phyloP scores from a whole-genome alignment of 2,113 vertebrate genomes.

The Petrocephalus zakoni region DNA sequence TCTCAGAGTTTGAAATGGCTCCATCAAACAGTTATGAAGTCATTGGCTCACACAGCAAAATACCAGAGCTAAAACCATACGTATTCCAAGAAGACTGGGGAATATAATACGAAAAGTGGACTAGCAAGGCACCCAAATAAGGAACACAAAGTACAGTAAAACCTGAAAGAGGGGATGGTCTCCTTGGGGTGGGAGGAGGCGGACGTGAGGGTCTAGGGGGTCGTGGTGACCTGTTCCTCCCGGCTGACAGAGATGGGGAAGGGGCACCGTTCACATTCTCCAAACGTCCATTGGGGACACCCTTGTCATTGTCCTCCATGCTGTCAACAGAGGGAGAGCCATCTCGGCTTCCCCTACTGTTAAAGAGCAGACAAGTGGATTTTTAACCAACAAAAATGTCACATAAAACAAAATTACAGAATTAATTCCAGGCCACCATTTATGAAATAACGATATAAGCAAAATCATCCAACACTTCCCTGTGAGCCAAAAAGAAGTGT shows the following conservation, averaged over 20 bases:
- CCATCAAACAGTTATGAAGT: background rate
- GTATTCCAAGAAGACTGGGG: background rate
- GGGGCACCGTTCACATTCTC: constrained; percentile 67
- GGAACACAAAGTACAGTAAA: constrained; percentile 10
- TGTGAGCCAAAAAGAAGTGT: background rate
- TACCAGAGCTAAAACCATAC: background rate
- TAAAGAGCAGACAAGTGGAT: background rate
- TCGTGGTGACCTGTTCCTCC: constrained; percentile 67
- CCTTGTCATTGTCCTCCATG: constrained; percentile 64
- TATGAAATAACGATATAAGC: background rate
- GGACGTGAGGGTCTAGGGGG: constrained; percentile 84
- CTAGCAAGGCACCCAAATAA: background rate
- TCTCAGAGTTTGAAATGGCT: background rate
- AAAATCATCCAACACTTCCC: background rate
- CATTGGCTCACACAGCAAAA: background rate
- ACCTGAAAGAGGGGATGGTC: constrained; percentile 72
- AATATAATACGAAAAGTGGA: background rate
- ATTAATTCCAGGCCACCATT: background rate
- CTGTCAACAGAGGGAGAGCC: constrained; percentile 66
- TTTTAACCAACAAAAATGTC: background rate
- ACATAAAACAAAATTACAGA: background rate
- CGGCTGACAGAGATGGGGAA: constrained; percentile 76
- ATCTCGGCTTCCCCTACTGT: constrained; percentile 67
- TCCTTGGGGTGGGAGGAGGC: constrained; percentile 80
- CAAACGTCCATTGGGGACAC: constrained; percentile 57